Evolutionary conservation across 1,140 invertebrate species (phyloP).

Genomic region (Drosophila fuyamai): DNA sequence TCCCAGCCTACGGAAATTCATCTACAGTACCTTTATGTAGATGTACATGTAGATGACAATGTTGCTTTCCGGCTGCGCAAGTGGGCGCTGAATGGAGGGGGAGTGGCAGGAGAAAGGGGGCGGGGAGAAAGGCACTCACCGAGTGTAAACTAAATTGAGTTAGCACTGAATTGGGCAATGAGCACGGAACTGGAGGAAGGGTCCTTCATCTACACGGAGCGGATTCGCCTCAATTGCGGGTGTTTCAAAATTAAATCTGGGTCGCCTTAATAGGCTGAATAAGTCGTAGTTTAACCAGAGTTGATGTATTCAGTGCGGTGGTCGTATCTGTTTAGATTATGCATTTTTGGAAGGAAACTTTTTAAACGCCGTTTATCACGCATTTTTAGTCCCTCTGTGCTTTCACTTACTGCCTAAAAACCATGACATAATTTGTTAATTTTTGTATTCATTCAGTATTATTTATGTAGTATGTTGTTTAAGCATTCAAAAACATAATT

Average conservation of each 20-base stretch:
- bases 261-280: not conserved
- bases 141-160: conserved; percentile 63
- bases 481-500: too few species aligned
- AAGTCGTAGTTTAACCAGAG: not conserved
- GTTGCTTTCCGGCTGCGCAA: conserved; percentile 7
- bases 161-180: conserved; percentile 62
- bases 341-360: not conserved
- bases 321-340: not conserved
- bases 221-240: not conserved
- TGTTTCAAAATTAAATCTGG: conserved; percentile 1
- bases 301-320: not conserved
- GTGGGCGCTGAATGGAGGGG: not conserved
- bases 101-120: not conserved
- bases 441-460: too few species aligned
- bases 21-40: conserved; percentile 3
- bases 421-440: too few species aligned
- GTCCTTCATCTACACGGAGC: not conserved
- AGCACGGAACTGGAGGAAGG: conserved; percentile 1
- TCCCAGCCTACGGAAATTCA: conserved; percentile 13
- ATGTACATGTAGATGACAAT: conserved; percentile 25
- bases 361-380: not conserved
- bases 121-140: conserved; percentile 10
- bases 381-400: not conserved
- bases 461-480: too few species aligned
- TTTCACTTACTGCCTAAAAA: too few species aligned